Percentiles rank a stretch among this genome's conserved stretches.
These are phyloP conservation scores for Etia nguti DNA, from an alignment of 2,113 vertebrate species.

Conservation along the genomic window DNA sequence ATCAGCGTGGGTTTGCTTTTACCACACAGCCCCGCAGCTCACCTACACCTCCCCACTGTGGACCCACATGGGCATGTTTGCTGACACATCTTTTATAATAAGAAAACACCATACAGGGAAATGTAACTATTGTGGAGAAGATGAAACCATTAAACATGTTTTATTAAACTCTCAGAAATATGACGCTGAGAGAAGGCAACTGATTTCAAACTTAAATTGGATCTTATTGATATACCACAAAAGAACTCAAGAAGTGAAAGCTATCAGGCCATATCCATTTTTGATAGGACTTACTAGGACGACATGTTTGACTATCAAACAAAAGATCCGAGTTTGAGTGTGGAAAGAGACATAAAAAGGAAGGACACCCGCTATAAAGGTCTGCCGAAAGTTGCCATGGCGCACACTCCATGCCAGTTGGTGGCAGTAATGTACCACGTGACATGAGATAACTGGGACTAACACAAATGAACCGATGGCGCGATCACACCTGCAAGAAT, in stretches of 20 bases:
- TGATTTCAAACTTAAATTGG: neutral
- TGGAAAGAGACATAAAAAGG: neutral
- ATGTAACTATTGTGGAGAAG: neutral
- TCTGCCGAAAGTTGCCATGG: neutral
- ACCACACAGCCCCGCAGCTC: neutral
- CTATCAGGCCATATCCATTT: neutral
- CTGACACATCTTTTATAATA: neutral
- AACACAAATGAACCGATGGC: neutral
- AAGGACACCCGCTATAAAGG: fast-evolving
- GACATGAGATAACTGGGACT: neutral
- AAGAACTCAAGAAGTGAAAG: neutral
- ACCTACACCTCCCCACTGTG: neutral
- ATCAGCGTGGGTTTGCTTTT: neutral
- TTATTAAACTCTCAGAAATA: neutral
- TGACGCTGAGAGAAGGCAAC: neutral
- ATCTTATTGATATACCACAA: neutral
- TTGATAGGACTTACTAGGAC: neutral
- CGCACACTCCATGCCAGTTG: neutral
- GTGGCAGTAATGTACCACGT: neutral
- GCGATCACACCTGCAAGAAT: neutral
- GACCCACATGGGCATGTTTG: neutral
- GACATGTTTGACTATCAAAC: neutral
- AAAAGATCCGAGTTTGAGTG: neutral
- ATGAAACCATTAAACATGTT: neutral
- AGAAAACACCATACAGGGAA: neutral